A percentile compares a stretch with the other conserved stretches of the same genome.
Evolutionary conservation across 1,140 invertebrate species (phyloP).

Genomic region (Mya arenaria): DNA sequence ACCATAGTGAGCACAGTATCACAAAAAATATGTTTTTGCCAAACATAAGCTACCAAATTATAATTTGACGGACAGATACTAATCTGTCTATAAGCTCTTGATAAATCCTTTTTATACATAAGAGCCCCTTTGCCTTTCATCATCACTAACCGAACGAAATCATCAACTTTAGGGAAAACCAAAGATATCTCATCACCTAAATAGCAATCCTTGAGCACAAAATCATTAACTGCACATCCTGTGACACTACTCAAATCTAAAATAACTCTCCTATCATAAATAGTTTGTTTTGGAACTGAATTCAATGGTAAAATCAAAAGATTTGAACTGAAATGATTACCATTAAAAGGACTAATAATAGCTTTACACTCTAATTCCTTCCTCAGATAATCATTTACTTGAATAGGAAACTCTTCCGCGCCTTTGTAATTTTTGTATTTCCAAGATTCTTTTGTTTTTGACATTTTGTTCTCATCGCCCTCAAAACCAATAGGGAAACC

Average conservation of each 20-base stretch:
- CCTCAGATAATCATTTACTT: not conserved
- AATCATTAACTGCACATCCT: not conserved
- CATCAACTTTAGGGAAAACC: constrained; percentile 8
- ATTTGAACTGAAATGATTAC: not conserved
- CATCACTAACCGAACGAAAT: not conserved
- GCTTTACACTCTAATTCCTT: not conserved
- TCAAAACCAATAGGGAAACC: too few species aligned
- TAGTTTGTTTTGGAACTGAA: not conserved
- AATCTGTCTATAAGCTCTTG: not conserved
- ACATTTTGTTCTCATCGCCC: too few species aligned
- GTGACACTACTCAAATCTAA: not conserved
- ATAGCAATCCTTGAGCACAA: not conserved
- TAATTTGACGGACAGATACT: not conserved
- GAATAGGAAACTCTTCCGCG: not conserved
- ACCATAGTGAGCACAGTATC: not conserved
- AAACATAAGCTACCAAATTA: not conserved
- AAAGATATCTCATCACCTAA: not conserved
- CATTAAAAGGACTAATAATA: not conserved
- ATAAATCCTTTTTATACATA: not conserved
- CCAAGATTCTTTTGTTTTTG: not conserved
- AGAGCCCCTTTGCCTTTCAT: not conserved
- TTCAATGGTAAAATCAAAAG: not conserved
- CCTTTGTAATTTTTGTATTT: not conserved
- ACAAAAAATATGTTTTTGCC: not conserved
- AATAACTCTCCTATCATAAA: not conserved